Evolutionary conservation across 2,797 vertebrate species (phyloP), one percentile per base, ranked within the genome.

Genomic region (Pseudochaenichthys georgianus): DNA sequence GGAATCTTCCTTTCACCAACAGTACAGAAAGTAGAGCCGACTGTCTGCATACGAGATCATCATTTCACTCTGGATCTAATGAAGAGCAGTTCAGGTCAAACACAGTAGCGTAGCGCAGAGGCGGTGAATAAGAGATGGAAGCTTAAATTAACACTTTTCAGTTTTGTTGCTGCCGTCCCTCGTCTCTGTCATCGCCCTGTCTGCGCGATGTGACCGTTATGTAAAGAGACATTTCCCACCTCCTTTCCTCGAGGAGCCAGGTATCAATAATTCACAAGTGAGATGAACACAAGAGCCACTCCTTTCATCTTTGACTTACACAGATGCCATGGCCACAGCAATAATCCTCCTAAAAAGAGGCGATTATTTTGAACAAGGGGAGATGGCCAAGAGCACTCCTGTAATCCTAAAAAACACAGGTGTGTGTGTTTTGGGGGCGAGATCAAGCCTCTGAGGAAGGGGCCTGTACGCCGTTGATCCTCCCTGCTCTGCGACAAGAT

Each of bases 211-310:
- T 71, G 75, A 60, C 89, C 85, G 75, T 87, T 85, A 86, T 77
- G 75, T 59, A 73, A 81, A 41, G 57, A 88, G 85, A 82, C 78
- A 31, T 88, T 87, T 82, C 75, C 86, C 71, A 81, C 85, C 86
- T 89, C 62, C 75, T 55, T 82, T 80, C 80, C 3, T 1, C 52
- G 83, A 77, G 77, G 57, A 82, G 69, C 64, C 73, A 84, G 74
- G 77, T 93, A 95, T 95, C 89, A 95, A 95, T 94, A 93, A 94
- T 95, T 95, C 82, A 95, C 89, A 85, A 87, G 88, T 83, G 81
- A 92, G 87, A 89, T 83, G 82, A 94, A 88, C 86, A 88, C 69
- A 83, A 94, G 89, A 84, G 83, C 69, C 65, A 61, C 84, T 91
- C 73, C 86, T 90, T 90, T 93, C 88, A 91, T 91, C 81, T 84